Evolutionary conservation across 2,797 vertebrate species (phyloP), one percentile per base, ranked within the genome.

Genomic region (Scleropages formosus): DNA sequence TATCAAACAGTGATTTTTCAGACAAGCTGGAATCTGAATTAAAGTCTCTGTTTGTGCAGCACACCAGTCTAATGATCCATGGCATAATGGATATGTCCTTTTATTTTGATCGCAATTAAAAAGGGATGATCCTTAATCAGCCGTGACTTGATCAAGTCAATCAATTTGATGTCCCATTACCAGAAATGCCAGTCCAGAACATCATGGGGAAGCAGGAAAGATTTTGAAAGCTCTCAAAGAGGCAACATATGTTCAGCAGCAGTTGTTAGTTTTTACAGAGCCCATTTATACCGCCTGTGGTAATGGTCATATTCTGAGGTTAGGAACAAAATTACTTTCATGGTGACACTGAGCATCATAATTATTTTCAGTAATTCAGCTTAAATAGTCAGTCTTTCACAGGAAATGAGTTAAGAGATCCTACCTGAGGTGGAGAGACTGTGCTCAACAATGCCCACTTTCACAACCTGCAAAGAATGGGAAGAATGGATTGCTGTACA

Each of bases 401-500:
- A 15, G 4, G 61, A 61, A 20, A 10, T 18, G 20, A 61, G 59
- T 16, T 61, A 59, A 4, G 58, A 4, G 26, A 12, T 2, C 70
- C 83, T 80, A 94, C 93, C 92, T 80, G 93, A 93, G 13, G 91
- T 90, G 13, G 91, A 91, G 51, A 93, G 88, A 72, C 89, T 92
- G 81, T 94, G 93, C 74, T 94, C 93, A 66, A 94, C 93, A 78
- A 94, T 93, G 8, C 93, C 93, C 72, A 94, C 93, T 85, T 94
- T 94, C 46, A 94, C 93, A 67, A 94, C 91, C 93, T 94, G 85
- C 46, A n/a, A 77, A 74, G 0, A 46, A 66, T 3, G 58, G 20
- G 49, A 22, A 8, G 12, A 15, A 15, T 20, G 24, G 18, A 44
- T 44, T 72, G 27, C 4, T 27, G 8, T 18, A 4, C 13, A 26